phyloP scores from a whole-genome alignment of 2,888 invertebrate species.

The Seladonia tumulorum region DNA sequence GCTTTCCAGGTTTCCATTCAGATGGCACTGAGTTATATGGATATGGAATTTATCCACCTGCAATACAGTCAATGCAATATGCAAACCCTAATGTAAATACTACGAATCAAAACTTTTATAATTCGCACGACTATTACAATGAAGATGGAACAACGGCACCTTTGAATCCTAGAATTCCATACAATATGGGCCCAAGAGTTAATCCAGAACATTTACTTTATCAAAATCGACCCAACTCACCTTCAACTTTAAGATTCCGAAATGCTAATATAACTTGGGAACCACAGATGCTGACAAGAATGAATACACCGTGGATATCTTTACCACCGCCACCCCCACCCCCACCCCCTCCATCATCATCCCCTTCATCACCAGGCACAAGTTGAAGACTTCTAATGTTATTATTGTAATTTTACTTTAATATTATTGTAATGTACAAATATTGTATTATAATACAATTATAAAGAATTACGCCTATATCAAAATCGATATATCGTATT shows the following conservation, averaged over 20 bases:
- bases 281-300: conserved; percentile 32
- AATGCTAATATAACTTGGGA: conserved; percentile 47
- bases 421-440: conserved; percentile 26
- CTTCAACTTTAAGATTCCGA: conserved; percentile 38
- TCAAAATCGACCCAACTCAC: conserved; percentile 19
- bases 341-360: conserved; percentile 30
- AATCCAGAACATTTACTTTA: background rate
- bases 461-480: conserved; percentile 18
- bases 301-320: conserved; percentile 60
- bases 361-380: conserved; percentile 43
- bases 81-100: conserved; percentile 17
- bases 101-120: conserved; percentile 41
- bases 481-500: background rate
- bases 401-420: conserved; percentile 20
- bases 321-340: conserved; percentile 66
- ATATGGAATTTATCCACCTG: conserved; percentile 29
- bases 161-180: conserved; percentile 37
- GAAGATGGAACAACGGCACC: conserved; percentile 6
- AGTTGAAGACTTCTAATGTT: conserved; percentile 27
- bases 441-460: conserved; percentile 18
- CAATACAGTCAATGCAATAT: conserved; percentile 38
- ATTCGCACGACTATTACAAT: conserved; percentile 29
- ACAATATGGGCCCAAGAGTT: conserved; percentile 28
- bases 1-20: conserved; percentile 9
- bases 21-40: conserved; percentile 21